Evolutionary conservation across 2,797 vertebrate species (phyloP).

Genomic region (Sylvia borin): DNA sequence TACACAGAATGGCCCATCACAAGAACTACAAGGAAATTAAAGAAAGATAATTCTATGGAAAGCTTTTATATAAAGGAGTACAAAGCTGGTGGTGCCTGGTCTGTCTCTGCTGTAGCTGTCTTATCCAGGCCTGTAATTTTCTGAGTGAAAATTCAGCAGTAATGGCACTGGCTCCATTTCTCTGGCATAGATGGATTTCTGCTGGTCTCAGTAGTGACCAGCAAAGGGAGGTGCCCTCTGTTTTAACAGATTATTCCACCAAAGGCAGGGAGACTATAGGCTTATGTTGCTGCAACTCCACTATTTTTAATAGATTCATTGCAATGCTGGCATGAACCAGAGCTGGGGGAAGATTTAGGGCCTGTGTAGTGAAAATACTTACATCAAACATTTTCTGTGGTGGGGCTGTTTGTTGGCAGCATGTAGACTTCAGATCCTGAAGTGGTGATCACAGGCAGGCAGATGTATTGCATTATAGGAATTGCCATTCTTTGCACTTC

Average conservation of each 20-base stretch:
- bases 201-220: neutral
- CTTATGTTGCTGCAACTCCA: neutral
- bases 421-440: neutral
- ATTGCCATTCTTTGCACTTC: neutral
- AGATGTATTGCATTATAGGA: neutral
- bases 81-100: neutral
- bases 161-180: neutral
- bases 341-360: neutral
- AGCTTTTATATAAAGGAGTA: neutral
- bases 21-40: neutral
- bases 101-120: neutral
- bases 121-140: neutral
- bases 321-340: neutral
- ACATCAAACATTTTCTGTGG: neutral
- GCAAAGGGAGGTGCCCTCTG: neutral
- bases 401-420: neutral
- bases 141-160: neutral
- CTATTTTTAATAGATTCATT: neutral
- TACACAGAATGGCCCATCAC: neutral
- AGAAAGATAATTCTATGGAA: neutral
- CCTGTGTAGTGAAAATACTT: neutral
- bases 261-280: neutral
- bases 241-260: neutral
- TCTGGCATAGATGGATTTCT: neutral
- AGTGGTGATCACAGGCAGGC: neutral